These are phyloP conservation scores for Bombylius major DNA, from an alignment of 2,888 invertebrate species.

Conservation along the genomic window DNA sequence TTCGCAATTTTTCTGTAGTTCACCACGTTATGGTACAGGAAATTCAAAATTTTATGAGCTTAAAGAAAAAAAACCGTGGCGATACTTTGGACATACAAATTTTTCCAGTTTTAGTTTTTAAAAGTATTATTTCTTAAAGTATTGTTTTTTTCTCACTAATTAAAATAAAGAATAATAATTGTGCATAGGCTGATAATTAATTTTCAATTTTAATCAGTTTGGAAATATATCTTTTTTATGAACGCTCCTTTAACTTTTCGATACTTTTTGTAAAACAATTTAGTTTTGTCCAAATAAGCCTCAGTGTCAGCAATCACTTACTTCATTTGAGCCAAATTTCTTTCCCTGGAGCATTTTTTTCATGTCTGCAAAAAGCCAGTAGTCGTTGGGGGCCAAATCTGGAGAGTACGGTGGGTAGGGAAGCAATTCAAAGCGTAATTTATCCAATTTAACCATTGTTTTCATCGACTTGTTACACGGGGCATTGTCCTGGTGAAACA, in stretches of 20 bases:
- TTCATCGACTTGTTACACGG: background rate
- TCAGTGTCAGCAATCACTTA: constrained; percentile 2
- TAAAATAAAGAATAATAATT: no score
- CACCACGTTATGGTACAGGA: constrained; percentile 52
- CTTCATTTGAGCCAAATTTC: background rate
- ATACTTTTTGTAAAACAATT: constrained; percentile 2
- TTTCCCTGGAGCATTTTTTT: constrained; percentile 1
- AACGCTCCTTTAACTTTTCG: constrained; percentile 2
- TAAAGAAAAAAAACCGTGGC: no score
- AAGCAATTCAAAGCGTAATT: constrained; percentile 2
- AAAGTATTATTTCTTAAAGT: no score
- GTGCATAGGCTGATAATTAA: no score
- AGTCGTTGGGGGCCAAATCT: constrained; percentile 1
- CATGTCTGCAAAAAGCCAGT: constrained; percentile 2
- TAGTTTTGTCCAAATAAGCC: constrained; percentile 3
- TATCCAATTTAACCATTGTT: background rate
- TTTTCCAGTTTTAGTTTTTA: no score
- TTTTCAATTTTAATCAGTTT: background rate
- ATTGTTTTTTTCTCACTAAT: no score
- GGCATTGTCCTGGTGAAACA: constrained; percentile 6
- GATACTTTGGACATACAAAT: no score
- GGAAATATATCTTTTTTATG: background rate
- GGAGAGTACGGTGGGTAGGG: background rate
- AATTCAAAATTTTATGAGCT: constrained; percentile 62
- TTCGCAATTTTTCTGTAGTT: constrained; percentile 16